Evolutionary conservation across 2,113 vertebrate genomes (phyloP), one percentile per base, ranked within the genome.

Genomic region (Corydoras sp.): DNA sequence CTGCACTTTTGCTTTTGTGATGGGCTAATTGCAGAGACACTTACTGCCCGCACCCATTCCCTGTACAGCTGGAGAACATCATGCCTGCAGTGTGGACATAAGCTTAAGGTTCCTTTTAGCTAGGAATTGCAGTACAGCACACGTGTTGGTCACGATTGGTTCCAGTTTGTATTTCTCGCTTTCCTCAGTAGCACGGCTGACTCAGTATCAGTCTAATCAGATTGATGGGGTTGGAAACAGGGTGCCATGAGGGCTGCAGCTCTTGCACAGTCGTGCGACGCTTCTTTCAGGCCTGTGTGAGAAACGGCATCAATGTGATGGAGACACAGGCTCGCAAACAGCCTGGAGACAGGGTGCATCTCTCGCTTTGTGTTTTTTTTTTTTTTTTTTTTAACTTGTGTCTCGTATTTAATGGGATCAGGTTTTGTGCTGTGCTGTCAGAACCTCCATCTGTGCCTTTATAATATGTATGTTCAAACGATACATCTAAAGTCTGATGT

Each of bases 311-410:
- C 82, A 77, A 83, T 81, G 83, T 81, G 83, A 88, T 85, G 81
- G 74, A 68, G 73, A 72, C 71, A 72, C 79, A 76, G 83, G 79
- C 76, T 77, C 76, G 72, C 55, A 74, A 73, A 82, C 67, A 75
- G 86, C 88, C 80, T 11, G 66, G 73, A 86, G 87, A 81, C 77
- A 85, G 86, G 84, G 87, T 62, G 82, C 76, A 78, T 80, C 79
- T 76, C 74, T 79, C 55, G 69, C 18, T 72, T 58, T 29, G 58
- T 32, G 48, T 43, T 35, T 35, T 61, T 51, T 58, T 43, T 35
- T 35, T 61, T 51, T 59, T 55, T 64, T 72, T 53, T 55, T 49
- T 6, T 18, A 4, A 24, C 48, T 2, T 60, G 59, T 62, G 68
- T 61, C 43, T 60, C 7, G 48, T 66, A 13, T 66, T 68, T 68